phyloP scores from a whole-genome alignment of 2,888 invertebrate genomes.

The Dexiosoma caninum region DNA sequence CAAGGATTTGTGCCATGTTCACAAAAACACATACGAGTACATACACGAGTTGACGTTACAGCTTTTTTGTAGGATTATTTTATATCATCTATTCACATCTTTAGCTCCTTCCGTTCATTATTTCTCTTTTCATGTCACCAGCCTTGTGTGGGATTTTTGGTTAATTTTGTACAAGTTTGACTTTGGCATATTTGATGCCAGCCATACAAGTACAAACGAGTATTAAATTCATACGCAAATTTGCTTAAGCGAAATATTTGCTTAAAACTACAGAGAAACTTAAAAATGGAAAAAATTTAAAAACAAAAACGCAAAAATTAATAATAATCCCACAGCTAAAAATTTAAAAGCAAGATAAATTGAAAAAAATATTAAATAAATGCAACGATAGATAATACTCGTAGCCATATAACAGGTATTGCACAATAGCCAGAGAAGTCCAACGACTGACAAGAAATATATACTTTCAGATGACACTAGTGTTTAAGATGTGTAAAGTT shows the following conservation, averaged over 20 bases:
- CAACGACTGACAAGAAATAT: too few relatives aligned
- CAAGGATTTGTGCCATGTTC: constrained; percentile 38
- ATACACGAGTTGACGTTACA: constrained; percentile 35
- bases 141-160: constrained; percentile 30
- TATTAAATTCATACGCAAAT: constrained; percentile 46
- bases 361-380: constrained; percentile 10
- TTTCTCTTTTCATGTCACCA: not conserved
- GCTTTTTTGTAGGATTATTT: constrained; percentile 38
- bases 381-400: not conserved
- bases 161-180: constrained; percentile 47
- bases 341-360: not conserved
- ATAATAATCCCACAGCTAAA: not conserved
- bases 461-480: too few relatives aligned
- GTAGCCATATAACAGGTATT: not conserved
- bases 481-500: too few relatives aligned
- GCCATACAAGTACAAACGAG: not conserved
- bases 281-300: not conserved
- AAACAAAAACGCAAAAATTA: not conserved
- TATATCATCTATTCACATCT: not conserved
- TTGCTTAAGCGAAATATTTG: constrained; percentile 44
- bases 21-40: constrained; percentile 18
- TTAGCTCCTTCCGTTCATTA: not conserved
- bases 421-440: not conserved
- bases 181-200: constrained; percentile 41
- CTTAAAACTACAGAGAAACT: not conserved